Evolutionary conservation across 2,797 vertebrate species (phyloP).

Genomic region (Sphenodon punctatus): DNA sequence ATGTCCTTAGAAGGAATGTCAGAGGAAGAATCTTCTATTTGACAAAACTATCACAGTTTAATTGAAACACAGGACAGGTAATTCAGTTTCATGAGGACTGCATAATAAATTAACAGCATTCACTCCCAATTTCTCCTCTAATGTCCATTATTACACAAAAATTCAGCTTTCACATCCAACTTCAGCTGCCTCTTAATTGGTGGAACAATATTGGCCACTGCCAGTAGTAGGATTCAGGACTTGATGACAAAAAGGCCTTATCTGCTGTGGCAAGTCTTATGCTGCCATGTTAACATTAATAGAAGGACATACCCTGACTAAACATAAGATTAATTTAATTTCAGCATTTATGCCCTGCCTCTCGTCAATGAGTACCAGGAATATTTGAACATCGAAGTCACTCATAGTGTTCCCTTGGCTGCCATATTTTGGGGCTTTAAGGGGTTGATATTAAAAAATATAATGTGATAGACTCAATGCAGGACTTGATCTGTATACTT

Average conservation of each 20-base stretch:
- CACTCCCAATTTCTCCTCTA: background rate
- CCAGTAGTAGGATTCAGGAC: background rate
- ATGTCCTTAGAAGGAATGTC: background rate
- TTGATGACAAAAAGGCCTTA: background rate
- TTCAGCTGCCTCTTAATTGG: background rate
- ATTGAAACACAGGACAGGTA: background rate
- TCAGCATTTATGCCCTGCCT: background rate
- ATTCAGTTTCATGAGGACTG: background rate
- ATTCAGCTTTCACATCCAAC: background rate
- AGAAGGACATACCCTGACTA: background rate
- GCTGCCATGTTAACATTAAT: background rate
- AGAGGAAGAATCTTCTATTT: background rate
- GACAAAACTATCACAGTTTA: background rate
- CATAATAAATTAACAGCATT: background rate
- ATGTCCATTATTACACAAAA: background rate
- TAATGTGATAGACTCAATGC: background rate
- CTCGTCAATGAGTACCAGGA: background rate
- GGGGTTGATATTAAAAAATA: background rate
- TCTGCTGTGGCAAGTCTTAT: background rate
- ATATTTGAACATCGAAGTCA: background rate
- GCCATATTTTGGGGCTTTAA: background rate
- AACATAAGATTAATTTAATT: background rate
- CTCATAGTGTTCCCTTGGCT: background rate
- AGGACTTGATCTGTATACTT: background rate
- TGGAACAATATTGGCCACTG: background rate